Evolutionary conservation across 2,797 vertebrate genomes (phyloP).

Genomic region (Enteromius thamalakanensis): DNA sequence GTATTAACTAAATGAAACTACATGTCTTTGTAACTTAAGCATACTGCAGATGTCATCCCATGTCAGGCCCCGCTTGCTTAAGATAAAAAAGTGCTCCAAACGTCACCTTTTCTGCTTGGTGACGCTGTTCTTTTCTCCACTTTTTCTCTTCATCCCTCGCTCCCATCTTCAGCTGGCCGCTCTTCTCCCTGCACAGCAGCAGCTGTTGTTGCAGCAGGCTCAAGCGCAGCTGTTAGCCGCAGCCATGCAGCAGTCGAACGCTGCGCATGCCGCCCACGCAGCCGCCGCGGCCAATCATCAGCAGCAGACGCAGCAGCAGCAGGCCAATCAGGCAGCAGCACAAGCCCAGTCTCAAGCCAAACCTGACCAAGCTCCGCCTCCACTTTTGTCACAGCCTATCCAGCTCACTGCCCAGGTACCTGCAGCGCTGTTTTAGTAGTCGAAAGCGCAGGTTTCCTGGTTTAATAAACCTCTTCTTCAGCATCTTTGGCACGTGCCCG

Average conservation of each 20-base stretch:
- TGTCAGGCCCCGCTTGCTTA: background rate
- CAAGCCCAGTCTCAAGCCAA: slow-evolving; percentile 56
- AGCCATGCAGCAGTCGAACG: slow-evolving; percentile 84
- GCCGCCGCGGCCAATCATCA: slow-evolving; percentile 65
- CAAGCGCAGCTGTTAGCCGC: slow-evolving; percentile 87
- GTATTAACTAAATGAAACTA: background rate
- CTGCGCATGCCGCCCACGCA: slow-evolving; percentile 78
- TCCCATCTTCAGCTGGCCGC: slow-evolving; percentile 80
- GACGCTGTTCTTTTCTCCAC: slow-evolving; percentile 6
- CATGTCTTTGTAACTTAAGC: background rate
- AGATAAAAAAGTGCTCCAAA: background rate
- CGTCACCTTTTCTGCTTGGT: slow-evolving; percentile 7
- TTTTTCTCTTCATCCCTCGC: background rate
- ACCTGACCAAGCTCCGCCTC: slow-evolving; percentile 73
- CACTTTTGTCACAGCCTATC: slow-evolving; percentile 89
- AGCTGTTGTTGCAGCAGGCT: slow-evolving; percentile 88
- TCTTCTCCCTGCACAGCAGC: slow-evolving; percentile 89
- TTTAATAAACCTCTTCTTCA: background rate
- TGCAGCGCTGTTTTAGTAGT: background rate
- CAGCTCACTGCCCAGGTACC: slow-evolving; percentile 92
- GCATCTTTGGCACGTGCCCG: background rate
- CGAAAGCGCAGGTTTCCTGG: background rate
- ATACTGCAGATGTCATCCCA: background rate
- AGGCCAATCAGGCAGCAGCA: slow-evolving; percentile 62
- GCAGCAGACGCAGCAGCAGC: slow-evolving; percentile 71